Conservation (phyloP, 2,113 vertebrate species). For the Varanus komodoensis region DNA sequence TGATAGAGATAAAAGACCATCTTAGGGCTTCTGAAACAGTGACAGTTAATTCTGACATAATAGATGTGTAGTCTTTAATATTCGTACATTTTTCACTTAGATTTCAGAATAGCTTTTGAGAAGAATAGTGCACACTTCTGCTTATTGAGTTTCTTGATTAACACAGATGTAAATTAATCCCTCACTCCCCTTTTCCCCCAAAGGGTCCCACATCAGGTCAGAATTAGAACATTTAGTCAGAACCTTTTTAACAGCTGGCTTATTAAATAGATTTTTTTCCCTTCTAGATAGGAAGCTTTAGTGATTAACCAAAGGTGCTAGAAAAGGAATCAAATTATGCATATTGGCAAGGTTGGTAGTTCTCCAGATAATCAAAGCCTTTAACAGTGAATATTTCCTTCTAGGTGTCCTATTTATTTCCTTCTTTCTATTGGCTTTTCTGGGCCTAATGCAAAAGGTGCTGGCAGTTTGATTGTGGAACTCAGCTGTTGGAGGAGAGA, state of each 20-base stretch:
- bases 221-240: neutral
- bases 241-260: neutral
- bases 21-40: neutral
- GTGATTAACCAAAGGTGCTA: neutral
- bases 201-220: neutral
- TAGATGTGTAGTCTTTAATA: neutral
- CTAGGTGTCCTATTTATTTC: neutral
- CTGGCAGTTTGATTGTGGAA: neutral
- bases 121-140: neutral
- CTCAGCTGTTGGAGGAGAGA: neutral
- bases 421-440: neutral
- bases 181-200: neutral
- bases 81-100: neutral
- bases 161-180: neutral
- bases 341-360: neutral
- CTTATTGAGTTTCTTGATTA: neutral
- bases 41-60: constrained; percentile 2
- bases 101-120: constrained; percentile 7
- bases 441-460: neutral
- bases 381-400: neutral
- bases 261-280: neutral
- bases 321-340: neutral
- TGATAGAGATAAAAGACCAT: neutral
- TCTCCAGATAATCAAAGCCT: neutral
- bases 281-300: too few relatives aligned